These are phyloP conservation scores for Sander vitreus DNA, from an alignment of 2,113 vertebrate species.

Conservation along the genomic window DNA sequence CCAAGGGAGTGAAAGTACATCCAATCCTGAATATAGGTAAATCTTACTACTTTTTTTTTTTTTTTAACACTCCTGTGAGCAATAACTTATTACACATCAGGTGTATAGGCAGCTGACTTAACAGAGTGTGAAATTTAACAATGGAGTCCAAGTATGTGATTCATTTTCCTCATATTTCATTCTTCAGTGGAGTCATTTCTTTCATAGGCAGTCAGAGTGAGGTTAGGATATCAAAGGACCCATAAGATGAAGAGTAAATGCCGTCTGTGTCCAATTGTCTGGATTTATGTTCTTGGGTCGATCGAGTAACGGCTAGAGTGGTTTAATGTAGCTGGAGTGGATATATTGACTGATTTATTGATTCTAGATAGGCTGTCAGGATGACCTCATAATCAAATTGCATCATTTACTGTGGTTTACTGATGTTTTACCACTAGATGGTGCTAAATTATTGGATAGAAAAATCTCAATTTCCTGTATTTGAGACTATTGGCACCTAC, in stretches of 20 bases:
- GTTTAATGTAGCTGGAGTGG: slow-evolving; percentile 70
- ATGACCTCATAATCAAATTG: slow-evolving; percentile 64
- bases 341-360: slow-evolving; percentile 76
- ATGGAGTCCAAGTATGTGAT: slow-evolving; percentile 18
- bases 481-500: no score
- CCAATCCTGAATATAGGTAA: background rate
- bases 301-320: slow-evolving; percentile 54
- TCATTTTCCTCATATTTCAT: slow-evolving; percentile 20
- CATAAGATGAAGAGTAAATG: slow-evolving; percentile 50
- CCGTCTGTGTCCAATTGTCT: slow-evolving; percentile 56
- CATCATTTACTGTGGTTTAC: background rate
- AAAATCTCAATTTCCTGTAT: background rate
- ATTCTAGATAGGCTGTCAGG: slow-evolving; percentile 51
- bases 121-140: slow-evolving; percentile 35
- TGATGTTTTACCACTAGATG: slow-evolving; percentile 72
- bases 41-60: no score
- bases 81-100: slow-evolving; percentile 2
- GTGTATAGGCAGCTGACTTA: slow-evolving; percentile 23
- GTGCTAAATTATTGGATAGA: slow-evolving; percentile 42
- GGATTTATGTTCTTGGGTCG: slow-evolving; percentile 65
- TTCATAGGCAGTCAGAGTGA: slow-evolving; percentile 41
- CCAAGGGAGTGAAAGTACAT: background rate
- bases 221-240: slow-evolving; percentile 57
- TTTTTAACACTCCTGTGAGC: background rate
- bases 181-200: slow-evolving; percentile 25